Conservation (phyloP, 2,113 vertebrate species). For the Pseudopodoces humilis region DNA sequence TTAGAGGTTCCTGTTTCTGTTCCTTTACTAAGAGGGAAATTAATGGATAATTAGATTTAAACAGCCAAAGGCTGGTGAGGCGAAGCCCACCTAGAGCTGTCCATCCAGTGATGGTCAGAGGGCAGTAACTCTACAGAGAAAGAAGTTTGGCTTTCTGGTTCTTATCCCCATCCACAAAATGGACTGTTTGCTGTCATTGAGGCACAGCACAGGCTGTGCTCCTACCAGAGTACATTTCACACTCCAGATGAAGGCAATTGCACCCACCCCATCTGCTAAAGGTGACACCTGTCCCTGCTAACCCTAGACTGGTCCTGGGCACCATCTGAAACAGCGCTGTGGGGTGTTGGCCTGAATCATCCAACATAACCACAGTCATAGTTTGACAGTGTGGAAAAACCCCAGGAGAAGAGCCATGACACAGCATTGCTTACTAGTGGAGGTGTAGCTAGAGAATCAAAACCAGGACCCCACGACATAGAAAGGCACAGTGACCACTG, state of each 20-base stretch:
- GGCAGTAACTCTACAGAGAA: fast-evolving
- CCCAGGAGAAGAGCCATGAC: neutral
- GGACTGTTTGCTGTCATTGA: neutral
- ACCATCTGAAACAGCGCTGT: fast-evolving
- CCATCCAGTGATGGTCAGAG: neutral
- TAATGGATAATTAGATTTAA: neutral
- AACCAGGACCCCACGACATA: fast-evolving
- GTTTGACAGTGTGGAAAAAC: neutral
- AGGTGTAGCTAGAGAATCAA: neutral
- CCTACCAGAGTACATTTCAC: neutral
- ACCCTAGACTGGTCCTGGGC: neutral
- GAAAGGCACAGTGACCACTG: fast-evolving
- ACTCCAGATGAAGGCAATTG: neutral
- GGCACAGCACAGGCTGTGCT: neutral
- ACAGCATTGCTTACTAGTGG: neutral
- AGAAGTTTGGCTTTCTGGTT: neutral
- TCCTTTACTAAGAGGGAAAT: neutral
- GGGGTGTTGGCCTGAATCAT: fast-evolving
- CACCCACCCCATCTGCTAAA: neutral
- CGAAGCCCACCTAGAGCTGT: neutral
- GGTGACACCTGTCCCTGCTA: neutral
- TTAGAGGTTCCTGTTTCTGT: conserved; percentile 38
- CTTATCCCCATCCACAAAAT: neutral
- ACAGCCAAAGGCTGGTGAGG: neutral
- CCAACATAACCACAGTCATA: neutral